Evolutionary conservation across 2,797 vertebrate species (phyloP).

Genomic region (Argentina silus): DNA sequence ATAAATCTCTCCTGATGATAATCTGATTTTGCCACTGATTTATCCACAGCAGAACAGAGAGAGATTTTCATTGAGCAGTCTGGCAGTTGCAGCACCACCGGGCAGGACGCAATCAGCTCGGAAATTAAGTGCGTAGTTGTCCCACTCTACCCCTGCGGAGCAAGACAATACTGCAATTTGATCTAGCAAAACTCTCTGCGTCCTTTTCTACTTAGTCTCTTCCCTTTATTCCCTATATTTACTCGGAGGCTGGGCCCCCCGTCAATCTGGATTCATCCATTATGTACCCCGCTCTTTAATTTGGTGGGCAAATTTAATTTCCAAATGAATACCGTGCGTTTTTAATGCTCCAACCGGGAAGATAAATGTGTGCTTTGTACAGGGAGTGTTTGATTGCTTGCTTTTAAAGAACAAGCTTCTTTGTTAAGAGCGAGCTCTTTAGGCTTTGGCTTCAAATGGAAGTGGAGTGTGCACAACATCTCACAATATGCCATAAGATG

Average conservation of each 20-base stretch:
- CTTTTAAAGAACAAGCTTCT: conserved; percentile 59
- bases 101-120: conserved; percentile 56
- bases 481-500: conserved; percentile 19
- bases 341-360: conserved; percentile 63
- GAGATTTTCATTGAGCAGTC: conserved; percentile 55
- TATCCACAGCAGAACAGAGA: conserved; percentile 50
- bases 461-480: conserved; percentile 38
- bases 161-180: conserved; percentile 68
- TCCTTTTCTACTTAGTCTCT: conserved; percentile 42
- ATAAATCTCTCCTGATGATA: conserved; percentile 67
- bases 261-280: conserved; percentile 66
- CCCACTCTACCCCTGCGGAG: conserved; percentile 12
- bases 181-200: conserved; percentile 53
- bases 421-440: conserved; percentile 54
- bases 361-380: conserved; percentile 72
- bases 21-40: conserved; percentile 66
- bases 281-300: conserved; percentile 73
- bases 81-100: conserved; percentile 51
- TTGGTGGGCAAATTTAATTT: conserved; percentile 77
- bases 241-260: conserved; percentile 25
- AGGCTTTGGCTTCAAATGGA: conserved; percentile 36
- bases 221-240: conserved; percentile 7
- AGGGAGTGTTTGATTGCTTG: conserved; percentile 65
- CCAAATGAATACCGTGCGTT: conserved; percentile 66
- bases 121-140: conserved; percentile 59